Base-by-base conservation (phyloP, 2,888 invertebrate species). In the Habrosyne pyritoides region DNA sequence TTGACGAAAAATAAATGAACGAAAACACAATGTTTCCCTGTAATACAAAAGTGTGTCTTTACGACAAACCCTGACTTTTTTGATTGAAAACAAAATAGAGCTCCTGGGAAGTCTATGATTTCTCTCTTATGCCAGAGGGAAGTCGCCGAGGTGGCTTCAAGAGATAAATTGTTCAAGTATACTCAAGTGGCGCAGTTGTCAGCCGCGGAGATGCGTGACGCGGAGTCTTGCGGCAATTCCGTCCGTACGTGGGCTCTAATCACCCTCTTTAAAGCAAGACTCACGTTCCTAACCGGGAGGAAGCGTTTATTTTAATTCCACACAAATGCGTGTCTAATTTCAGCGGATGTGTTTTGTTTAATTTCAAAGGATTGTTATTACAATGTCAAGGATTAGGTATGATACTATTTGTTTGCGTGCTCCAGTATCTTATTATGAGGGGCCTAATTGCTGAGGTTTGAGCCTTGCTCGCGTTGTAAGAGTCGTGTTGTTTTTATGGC, bases 271-370 rank as follows among this genome's bases (percentile, higher is more conserved):
- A 84, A 81, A 80, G 73, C 78, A 76, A 78, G 74, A 74, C 85
- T 82, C 89, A 87, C 89, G 87, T 86, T 69, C 66, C 72, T 69
- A 61, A 56, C 67, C 68, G 71, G 67, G 77, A 77, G 80, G 73
- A 80, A 86, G 79, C 83, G 84, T 88, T 87, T 85, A 82, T 87
- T 89, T 86, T 88, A 87, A 89, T 87, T 84, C 81, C 69, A 83
- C 83, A 79, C 87, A 88, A 89, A 87, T 81, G 87, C 75, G 79
- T 81, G 81, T 83, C 84, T 89, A 85, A 89, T 89, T 87, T 83
- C 78, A 74, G 64, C 66, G 78, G 77, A 81, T 81, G 81, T 83
- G 85, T 86, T 82, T 80, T 82, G 86, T 85, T 86, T 84, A 82
- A 84, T 81, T 84, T 77, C 74, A 76, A 77, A 77, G 77, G 77